A percentile compares a stretch with the other conserved stretches of the same genome.
Conservation (phyloP, 2,797 vertebrate species). For the Delichon dasypus region DNA sequence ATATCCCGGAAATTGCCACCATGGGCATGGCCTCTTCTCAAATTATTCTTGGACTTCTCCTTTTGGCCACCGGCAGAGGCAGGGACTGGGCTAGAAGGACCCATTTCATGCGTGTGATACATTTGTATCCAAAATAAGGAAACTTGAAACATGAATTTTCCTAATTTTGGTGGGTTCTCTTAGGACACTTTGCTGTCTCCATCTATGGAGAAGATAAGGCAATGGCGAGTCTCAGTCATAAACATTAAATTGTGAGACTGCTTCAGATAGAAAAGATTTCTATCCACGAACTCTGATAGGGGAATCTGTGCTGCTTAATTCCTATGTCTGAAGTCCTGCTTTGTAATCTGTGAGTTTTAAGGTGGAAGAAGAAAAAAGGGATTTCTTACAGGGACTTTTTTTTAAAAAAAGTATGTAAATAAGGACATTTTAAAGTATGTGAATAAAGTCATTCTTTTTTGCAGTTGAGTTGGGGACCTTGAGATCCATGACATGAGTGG, state of each 20-base stretch:
- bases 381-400: background rate
- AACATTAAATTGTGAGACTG: background rate
- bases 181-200: background rate
- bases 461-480: background rate
- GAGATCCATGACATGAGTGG: background rate
- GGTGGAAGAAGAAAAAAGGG: background rate
- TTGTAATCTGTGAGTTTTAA: background rate
- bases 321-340: background rate
- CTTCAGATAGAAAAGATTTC: background rate
- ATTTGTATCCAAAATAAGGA: background rate
- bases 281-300: background rate
- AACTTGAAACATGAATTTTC: background rate
- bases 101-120: too few species aligned
- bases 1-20: background rate
- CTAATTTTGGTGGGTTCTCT: background rate
- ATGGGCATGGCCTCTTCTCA: background rate
- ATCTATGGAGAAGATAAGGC: background rate
- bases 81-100: background rate
- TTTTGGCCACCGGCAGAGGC: background rate
- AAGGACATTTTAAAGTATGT: background rate
- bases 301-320: background rate
- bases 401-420: too few species aligned
- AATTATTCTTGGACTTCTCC: background rate
- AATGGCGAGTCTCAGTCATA: background rate
- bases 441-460: background rate